A percentile compares a stretch with the other conserved stretches of the same genome.
These are phyloP conservation scores for Anoura caudifer DNA, from an alignment of 2,113 vertebrate species.

Conservation along the genomic window DNA sequence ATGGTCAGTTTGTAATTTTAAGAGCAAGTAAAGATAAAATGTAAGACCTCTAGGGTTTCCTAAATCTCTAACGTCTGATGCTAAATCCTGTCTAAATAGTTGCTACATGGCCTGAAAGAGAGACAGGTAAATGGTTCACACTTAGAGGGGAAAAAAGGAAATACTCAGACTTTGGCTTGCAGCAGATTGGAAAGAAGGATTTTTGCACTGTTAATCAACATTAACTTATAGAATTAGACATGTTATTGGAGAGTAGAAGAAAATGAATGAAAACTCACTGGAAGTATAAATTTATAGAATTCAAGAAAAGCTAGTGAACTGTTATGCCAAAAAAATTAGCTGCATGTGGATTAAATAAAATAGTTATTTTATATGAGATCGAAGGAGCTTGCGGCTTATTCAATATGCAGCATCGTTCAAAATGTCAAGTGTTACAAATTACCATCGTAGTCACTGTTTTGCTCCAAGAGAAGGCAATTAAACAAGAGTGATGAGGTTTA, in stretches of 20 bases:
- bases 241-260: neutral
- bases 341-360: neutral
- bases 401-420: neutral
- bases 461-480: neutral
- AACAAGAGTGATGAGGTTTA: neutral
- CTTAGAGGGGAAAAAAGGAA: neutral
- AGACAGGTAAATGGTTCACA: neutral
- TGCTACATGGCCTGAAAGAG: neutral
- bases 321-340: conserved; percentile 1
- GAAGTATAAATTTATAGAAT: neutral
- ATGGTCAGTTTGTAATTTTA: neutral
- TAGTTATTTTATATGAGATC: neutral
- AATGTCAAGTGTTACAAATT: neutral
- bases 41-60: neutral
- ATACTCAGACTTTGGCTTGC: neutral
- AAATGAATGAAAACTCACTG: neutral
- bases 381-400: neutral
- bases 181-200: neutral
- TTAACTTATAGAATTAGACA: conserved; percentile 31
- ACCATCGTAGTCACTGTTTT: neutral
- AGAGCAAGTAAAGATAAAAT: neutral
- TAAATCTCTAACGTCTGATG: neutral
- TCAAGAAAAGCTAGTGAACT: conserved; percentile 18
- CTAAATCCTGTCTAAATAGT: neutral
- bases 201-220: neutral